A percentile compares a stretch with the other conserved stretches of the same genome.
Evolutionary conservation across 2,888 invertebrate genomes (phyloP).

Genomic region (Cryptocephalus primarius): DNA sequence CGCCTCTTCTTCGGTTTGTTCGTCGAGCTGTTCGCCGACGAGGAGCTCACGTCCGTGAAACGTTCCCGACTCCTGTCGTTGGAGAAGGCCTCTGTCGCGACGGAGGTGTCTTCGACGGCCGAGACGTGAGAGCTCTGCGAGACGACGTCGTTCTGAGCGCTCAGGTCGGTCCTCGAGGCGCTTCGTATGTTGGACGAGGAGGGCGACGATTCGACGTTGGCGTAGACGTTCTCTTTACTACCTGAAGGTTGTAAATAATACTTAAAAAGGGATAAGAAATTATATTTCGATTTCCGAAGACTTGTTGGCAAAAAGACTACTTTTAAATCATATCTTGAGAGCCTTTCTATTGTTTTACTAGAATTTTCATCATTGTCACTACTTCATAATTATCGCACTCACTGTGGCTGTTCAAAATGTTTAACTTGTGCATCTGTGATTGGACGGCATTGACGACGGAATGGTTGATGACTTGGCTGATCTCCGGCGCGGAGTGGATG

Average conservation of each 20-base stretch:
- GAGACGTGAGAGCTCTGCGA: slow-evolving; percentile 5
- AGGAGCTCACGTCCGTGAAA: slow-evolving; percentile 16
- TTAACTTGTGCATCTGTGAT: slow-evolving; percentile 22
- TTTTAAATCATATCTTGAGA: too few relatives aligned
- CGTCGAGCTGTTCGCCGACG: slow-evolving; percentile 17
- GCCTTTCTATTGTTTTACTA: too few relatives aligned
- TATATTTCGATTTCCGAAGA: background rate
- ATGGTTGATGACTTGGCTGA: slow-evolving; percentile 31
- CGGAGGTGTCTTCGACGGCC: background rate
- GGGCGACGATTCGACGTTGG: slow-evolving; percentile 22
- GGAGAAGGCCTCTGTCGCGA: background rate
- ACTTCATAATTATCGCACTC: too few relatives aligned
- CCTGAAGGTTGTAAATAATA: slow-evolving; percentile 5
- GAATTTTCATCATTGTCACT: too few relatives aligned
- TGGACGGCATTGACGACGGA: slow-evolving; percentile 28
- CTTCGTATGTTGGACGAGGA: background rate
- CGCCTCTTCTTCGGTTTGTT: slow-evolving; percentile 43
- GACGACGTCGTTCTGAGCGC: slow-evolving; percentile 11
- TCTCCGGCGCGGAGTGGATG: slow-evolving; percentile 60
- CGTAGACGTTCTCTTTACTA: slow-evolving; percentile 32
- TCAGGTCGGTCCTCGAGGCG: slow-evolving; percentile 4
- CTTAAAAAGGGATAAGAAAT: background rate
- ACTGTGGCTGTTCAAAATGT: slow-evolving; percentile 15
- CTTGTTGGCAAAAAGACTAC: too few relatives aligned
- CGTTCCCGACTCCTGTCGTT: background rate